These are phyloP conservation scores for Pasiphila rectangulata DNA, from an alignment of 2,888 invertebrate species.

Conservation along the genomic window DNA sequence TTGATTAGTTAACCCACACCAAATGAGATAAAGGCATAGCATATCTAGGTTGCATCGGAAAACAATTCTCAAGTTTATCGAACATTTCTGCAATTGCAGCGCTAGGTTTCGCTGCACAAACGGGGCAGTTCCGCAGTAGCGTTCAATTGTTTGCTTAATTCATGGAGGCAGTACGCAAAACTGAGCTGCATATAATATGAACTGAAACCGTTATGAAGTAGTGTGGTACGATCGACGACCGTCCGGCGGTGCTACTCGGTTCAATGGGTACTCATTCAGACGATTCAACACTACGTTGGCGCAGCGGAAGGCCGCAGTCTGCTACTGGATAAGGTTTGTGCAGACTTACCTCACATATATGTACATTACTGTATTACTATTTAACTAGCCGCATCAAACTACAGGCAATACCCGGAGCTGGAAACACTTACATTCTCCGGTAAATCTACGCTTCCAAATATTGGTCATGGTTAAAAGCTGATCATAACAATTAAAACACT, in stretches of 20 bases:
- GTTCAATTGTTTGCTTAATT: conserved; percentile 19
- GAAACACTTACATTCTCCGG: background rate
- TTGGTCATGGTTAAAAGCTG: conserved; percentile 29
- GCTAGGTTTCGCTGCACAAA: conserved; percentile 8
- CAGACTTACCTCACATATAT: too few relatives aligned
- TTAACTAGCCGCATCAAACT: background rate
- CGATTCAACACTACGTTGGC: conserved; percentile 51
- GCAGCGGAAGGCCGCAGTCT: conserved; percentile 49
- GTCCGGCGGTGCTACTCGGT: conserved; percentile 54
- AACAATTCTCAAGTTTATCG: background rate
- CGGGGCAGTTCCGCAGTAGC: conserved; percentile 10
- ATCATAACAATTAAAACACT: conserved; percentile 31
- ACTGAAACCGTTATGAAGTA: conserved; percentile 46
- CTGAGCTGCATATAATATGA: conserved; percentile 8
- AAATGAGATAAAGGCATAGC: background rate
- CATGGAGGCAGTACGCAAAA: conserved; percentile 13
- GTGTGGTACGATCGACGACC: conserved; percentile 36
- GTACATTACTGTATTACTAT: background rate
- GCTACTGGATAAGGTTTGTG: too few relatives aligned
- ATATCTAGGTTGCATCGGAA: background rate
- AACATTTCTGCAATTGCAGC: conserved; percentile 8
- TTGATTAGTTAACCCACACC: conserved; percentile 12
- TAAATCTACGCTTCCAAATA: conserved; percentile 21
- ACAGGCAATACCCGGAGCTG: conserved; percentile 9
- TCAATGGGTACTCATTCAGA: conserved; percentile 66